Base-by-base conservation (phyloP, 2,888 invertebrate species). In the Aspidiotus destructor region DNA sequence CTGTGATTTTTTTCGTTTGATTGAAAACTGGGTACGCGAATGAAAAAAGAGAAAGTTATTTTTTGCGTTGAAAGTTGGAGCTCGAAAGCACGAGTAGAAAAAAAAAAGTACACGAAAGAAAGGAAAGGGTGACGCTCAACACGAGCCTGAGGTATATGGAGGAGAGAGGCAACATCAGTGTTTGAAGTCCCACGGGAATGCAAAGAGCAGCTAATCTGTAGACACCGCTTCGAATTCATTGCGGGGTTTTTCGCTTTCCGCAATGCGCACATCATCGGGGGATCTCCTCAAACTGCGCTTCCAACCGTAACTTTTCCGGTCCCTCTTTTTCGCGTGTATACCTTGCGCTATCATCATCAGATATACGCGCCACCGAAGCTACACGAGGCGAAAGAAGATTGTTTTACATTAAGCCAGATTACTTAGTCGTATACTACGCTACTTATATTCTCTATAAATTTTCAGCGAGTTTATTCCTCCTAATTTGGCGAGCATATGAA, bases 181-280 rank as follows among this genome's bases (percentile, higher is more conserved):
- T 65, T 65, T 65, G 44, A 65, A 57, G 58, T 65, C 65, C 15
- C 65, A 58, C 65, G 65, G 65, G 65, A 65, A 17, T 57, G 65
- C 58, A 58, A 65, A 65, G 65, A 65, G 65, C 58, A 65, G 65
- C 65, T 65, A 65, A 65, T 65, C 65, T 65, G 65, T 65, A 65
- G 65, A 65, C 65, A 65, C 65, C 65, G 65, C 57, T 65, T 65
- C 65, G 65, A 65, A 65, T 65, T 65, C 65, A 65, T 65, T 65
- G 65, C 57, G 65, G 65, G 65, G 65, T 65, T 65, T 65, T 65
- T 58, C 65, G 44, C 65, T 65, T 65, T 65, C 65, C 65, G 58
- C 65, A 65, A 60, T 57, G 28, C 65, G 57, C 41, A 15, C 57
- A 58, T 57, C 57, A 42, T 15, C 58, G 15, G 63, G 60, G 65